Evolutionary conservation across 2,113 vertebrate species (phyloP).

Genomic region (Hemiprocne comata): DNA sequence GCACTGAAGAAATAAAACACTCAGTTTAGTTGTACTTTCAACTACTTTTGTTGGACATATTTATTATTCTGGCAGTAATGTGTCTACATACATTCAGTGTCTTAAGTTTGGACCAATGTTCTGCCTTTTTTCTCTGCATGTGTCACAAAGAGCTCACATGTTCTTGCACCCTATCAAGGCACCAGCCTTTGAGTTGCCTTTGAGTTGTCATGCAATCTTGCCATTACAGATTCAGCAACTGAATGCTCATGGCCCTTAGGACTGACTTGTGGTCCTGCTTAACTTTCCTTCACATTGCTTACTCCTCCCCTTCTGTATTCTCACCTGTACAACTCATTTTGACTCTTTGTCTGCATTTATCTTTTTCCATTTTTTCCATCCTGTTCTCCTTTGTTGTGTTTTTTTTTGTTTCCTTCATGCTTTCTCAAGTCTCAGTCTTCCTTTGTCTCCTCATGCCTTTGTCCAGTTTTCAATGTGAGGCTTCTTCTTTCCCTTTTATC

Average conservation of each 20-base stretch:
- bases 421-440: neutral
- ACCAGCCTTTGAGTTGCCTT: neutral
- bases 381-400: accelerated
- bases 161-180: neutral
- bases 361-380: neutral
- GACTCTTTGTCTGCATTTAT: neutral
- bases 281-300: neutral
- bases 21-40: neutral
- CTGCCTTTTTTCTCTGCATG: neutral
- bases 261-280: neutral
- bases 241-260: neutral
- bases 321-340: neutral
- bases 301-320: neutral
- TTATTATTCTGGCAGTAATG: neutral
- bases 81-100: neutral
- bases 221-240: neutral
- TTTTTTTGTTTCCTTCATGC: neutral
- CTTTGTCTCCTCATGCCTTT: neutral
- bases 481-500: neutral
- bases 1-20: neutral
- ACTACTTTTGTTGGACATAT: neutral
- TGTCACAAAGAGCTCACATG: neutral
- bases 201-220: neutral
- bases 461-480: neutral
- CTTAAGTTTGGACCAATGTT: neutral